These are phyloP conservation scores for Synanceia verrucosa DNA, from an alignment of 2,797 vertebrate species.

Conservation along the genomic window DNA sequence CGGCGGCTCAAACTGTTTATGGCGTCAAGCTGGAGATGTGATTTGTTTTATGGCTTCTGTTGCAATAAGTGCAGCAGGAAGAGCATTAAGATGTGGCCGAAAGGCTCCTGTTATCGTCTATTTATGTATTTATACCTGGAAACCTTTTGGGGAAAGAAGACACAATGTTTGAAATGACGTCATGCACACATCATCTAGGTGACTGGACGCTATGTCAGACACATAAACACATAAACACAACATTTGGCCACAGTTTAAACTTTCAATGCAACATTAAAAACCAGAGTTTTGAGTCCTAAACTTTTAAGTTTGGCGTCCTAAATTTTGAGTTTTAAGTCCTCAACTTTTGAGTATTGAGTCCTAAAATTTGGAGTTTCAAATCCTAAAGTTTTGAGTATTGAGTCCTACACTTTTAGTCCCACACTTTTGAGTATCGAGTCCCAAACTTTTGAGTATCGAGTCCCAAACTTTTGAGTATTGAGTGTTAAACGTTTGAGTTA, in stretches of 20 bases:
- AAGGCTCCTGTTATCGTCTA: constrained; percentile 17
- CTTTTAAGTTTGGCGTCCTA: background rate
- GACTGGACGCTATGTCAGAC: background rate
- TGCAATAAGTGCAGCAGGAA: constrained; percentile 41
- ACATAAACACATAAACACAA: background rate
- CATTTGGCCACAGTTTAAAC: background rate
- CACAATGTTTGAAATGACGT: background rate
- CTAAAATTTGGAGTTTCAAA: no score
- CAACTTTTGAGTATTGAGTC: no score
- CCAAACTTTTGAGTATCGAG: no score
- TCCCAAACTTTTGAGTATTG: no score
- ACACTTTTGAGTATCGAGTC: no score
- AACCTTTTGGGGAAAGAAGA: background rate
- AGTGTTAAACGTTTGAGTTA: no score
- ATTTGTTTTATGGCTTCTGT: constrained; percentile 47
- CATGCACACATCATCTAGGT: background rate
- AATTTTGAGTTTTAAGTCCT: background rate
- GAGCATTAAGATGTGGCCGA: constrained; percentile 15
- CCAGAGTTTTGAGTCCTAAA: no score
- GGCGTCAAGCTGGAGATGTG: constrained; percentile 31
- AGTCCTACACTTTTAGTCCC: no score
- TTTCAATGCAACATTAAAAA: background rate
- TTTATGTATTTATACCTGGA: background rate
- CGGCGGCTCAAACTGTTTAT: constrained; percentile 33
- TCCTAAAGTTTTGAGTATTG: no score